These are phyloP conservation scores for Frankliniella intonsa DNA, from an alignment of 2,888 invertebrate genomes.

Conservation along the genomic window DNA sequence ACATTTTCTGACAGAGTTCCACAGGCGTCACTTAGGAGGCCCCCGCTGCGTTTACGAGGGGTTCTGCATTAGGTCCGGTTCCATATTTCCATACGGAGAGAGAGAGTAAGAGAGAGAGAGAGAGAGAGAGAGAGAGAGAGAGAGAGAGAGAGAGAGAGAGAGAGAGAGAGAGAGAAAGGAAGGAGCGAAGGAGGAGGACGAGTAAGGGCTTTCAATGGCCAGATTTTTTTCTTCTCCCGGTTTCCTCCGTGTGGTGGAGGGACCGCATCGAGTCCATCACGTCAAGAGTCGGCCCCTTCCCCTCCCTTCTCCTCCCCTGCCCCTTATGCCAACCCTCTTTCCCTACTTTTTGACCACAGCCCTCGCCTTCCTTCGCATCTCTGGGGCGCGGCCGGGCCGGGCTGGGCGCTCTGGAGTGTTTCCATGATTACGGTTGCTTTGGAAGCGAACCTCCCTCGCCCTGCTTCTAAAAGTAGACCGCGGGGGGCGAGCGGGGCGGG, in stretches of 20 bases:
- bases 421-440: constrained; percentile 33
- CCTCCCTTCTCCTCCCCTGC: neutral
- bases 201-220: constrained; percentile 35
- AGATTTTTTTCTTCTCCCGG: constrained; percentile 41
- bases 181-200: neutral
- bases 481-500: neutral
- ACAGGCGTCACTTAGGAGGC: too few relatives aligned
- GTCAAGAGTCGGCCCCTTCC: constrained; percentile 37
- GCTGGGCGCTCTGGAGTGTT: constrained; percentile 31
- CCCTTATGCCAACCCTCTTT: constrained; percentile 24
- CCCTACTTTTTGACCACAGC: constrained; percentile 31
- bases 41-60: too few relatives aligned
- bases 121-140: neutral
- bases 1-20: too few relatives aligned
- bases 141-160: neutral
- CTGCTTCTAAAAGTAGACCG: constrained; percentile 32
- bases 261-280: neutral
- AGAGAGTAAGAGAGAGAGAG: constrained; percentile 27
- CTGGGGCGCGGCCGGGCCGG: neutral
- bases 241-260: neutral
- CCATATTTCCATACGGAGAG: constrained; percentile 32
- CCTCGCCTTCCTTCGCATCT: constrained; percentile 15
- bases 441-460: constrained; percentile 30
- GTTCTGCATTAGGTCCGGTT: constrained; percentile 21
- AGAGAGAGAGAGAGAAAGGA: neutral